Conservation (phyloP, 2,113 vertebrate species). For the Pachycephala philippinensis region DNA sequence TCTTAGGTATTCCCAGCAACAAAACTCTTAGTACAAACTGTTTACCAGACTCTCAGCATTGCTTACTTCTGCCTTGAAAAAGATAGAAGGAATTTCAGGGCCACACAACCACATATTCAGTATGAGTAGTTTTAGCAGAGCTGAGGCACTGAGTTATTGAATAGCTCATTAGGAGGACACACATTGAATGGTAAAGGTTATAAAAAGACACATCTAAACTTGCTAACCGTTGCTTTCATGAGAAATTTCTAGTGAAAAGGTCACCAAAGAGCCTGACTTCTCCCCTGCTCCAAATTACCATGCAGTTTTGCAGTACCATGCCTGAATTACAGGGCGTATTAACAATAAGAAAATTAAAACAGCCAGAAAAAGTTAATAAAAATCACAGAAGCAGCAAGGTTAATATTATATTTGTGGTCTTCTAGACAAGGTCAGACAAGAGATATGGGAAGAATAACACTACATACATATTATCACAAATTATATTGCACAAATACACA, state of each 20-base stretch:
- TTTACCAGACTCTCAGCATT: not conserved
- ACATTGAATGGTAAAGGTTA: constrained; percentile 5
- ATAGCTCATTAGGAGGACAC: not conserved
- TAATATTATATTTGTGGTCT: constrained; percentile 12
- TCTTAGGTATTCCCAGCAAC: not conserved
- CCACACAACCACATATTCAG: not conserved
- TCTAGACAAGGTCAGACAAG: not conserved
- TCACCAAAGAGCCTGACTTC: constrained; percentile 40
- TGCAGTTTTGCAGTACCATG: not conserved
- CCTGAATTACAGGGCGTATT: not conserved
- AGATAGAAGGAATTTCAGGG: not conserved
- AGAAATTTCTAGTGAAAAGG: constrained; percentile 52
- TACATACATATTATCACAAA: not conserved
- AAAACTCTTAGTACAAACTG: not conserved
- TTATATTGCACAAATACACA: not conserved
- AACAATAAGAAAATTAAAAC: constrained; percentile 1
- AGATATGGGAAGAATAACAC: not conserved
- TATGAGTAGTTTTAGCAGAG: not conserved
- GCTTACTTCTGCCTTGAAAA: not conserved
- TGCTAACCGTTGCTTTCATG: constrained; percentile 23
- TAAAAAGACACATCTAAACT: constrained; percentile 32
- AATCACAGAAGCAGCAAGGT: not conserved
- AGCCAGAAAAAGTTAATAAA: not conserved
- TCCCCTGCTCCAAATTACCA: constrained; percentile 37
- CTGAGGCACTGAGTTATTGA: not conserved